phyloP scores from a whole-genome alignment of 1,140 invertebrate genomes.

The Palaemon carinicauda region DNA sequence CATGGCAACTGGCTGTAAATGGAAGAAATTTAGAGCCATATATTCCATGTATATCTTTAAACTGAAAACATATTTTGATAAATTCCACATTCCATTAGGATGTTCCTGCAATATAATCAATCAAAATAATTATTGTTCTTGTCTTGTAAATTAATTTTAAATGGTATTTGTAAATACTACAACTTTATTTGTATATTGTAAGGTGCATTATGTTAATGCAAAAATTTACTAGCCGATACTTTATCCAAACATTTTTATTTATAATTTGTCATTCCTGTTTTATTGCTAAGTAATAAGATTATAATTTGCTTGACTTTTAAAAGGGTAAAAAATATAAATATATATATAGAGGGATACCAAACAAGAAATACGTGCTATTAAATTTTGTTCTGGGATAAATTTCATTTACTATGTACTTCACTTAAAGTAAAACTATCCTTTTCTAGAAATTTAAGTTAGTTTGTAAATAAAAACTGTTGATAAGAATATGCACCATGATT shows the following conservation, averaged over 20 bases:
- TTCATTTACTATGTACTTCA: not conserved
- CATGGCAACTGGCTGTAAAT: too few relatives aligned
- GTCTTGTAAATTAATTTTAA: not conserved
- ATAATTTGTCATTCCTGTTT: not conserved
- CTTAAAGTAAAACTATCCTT: not conserved
- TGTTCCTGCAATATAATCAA: conserved; percentile 28
- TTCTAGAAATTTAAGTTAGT: not conserved
- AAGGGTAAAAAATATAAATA: not conserved
- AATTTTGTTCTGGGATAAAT: too few relatives aligned
- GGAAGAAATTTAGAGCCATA: too few relatives aligned
- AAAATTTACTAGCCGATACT: not conserved
- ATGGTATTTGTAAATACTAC: not conserved
- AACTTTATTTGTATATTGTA: not conserved
- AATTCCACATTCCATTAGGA: conserved; percentile 27
- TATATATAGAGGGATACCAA: not conserved
- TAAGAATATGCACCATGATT: conserved; percentile 29
- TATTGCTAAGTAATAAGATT: not conserved
- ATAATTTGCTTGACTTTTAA: not conserved
- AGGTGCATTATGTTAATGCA: conserved; percentile 24
- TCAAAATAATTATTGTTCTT: conserved; percentile 14
- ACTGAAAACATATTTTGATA: not conserved
- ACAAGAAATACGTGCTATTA: too few relatives aligned
- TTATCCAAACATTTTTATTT: not conserved
- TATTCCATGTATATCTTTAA: too few relatives aligned
- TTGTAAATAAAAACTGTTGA: not conserved